phyloP scores from a whole-genome alignment of 2,797 vertebrate genomes.

The Oreochromis mossambicus region DNA sequence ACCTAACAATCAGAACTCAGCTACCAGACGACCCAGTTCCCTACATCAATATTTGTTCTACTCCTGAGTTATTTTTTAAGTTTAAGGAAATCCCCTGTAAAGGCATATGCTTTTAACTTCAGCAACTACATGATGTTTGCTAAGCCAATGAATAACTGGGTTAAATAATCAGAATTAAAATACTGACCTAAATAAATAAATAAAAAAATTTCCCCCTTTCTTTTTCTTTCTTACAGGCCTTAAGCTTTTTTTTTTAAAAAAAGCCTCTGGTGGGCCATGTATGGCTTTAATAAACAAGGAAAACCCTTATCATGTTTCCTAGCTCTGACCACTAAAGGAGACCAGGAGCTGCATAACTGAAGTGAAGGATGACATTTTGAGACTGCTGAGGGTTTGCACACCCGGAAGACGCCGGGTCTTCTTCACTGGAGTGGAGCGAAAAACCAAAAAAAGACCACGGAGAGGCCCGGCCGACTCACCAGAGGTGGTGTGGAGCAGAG shows the following conservation, averaged over 20 bases:
- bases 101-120: not conserved
- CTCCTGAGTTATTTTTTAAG: not conserved
- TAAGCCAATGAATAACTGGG: not conserved
- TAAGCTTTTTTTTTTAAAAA: not conserved
- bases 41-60: not conserved
- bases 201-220: not conserved
- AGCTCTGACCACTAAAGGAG: not conserved
- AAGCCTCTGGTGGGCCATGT: not conserved
- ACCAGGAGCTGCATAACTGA: not conserved
- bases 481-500: slow-evolving; percentile 67
- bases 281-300: not conserved
- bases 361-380: slow-evolving; percentile 24
- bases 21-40: not conserved
- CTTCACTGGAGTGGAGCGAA: slow-evolving; percentile 44
- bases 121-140: not conserved
- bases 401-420: slow-evolving; percentile 9
- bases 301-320: not conserved
- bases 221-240: not conserved
- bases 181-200: not conserved
- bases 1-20: not conserved
- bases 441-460: slow-evolving; percentile 32
- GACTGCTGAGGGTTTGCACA: not conserved
- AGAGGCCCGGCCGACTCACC: slow-evolving; percentile 45
- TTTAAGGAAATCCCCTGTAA: not conserved
- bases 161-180: not conserved